A percentile compares a stretch with the other conserved stretches of the same genome.
Evolutionary conservation across 2,888 invertebrate genomes (phyloP).

Genomic region (Notodromas monacha): DNA sequence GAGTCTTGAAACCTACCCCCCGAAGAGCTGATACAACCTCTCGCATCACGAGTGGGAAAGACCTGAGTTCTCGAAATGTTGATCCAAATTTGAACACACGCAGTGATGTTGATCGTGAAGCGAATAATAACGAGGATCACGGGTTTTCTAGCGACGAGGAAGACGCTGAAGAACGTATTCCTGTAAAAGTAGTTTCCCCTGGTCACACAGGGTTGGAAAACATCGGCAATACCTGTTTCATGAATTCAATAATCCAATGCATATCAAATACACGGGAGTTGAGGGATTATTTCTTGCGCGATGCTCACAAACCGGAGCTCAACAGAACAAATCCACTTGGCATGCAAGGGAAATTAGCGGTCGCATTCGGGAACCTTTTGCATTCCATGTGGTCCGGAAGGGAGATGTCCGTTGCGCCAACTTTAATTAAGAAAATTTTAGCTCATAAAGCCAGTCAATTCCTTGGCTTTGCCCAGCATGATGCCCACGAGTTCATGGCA

Average conservation of each 20-base stretch:
- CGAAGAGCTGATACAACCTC: too few relatives aligned
- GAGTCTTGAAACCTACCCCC: too few relatives aligned
- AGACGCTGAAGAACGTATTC: too few relatives aligned
- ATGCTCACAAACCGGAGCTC: conserved; percentile 16
- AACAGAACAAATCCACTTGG: conserved; percentile 19
- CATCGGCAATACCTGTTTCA: conserved; percentile 22
- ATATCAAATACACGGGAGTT: conserved; percentile 20
- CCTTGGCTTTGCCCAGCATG: conserved; percentile 21
- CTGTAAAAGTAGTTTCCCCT: conserved; percentile 11
- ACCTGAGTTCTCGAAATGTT: too few relatives aligned
- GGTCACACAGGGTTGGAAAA: conserved; percentile 20
- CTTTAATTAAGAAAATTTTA: conserved; percentile 19
- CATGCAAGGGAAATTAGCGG: conserved; percentile 18
- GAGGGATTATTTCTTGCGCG: conserved; percentile 18
- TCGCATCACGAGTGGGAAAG: too few relatives aligned
- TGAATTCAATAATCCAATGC: conserved; percentile 21
- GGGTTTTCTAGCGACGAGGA: too few relatives aligned
- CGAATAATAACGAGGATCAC: too few relatives aligned
- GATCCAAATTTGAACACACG: too few relatives aligned
- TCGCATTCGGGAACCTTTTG: conserved; percentile 19
- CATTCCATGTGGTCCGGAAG: conserved; percentile 18
- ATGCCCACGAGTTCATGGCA: conserved; percentile 23
- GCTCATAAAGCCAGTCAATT: conserved; percentile 20
- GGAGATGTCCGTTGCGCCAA: conserved; percentile 16
- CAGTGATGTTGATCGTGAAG: too few relatives aligned